A percentile compares a stretch with the other conserved stretches of the same genome.
Evolutionary conservation across 1,140 invertebrate species (phyloP).

Genomic region (Cepaea nemoralis): DNA sequence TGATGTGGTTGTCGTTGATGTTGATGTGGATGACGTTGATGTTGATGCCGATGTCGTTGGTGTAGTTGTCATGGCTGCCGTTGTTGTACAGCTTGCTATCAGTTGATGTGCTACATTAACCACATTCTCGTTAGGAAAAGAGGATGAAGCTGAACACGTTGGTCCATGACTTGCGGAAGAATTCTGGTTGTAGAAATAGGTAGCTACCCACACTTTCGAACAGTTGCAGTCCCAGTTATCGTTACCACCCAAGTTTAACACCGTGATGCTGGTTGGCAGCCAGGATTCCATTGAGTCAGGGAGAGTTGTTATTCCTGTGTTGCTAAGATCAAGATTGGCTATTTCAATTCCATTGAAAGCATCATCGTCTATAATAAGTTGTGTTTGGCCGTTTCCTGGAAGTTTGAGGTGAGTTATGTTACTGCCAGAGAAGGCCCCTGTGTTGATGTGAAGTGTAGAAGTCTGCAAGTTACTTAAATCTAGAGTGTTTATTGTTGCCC

Average conservation of each 20-base stretch:
- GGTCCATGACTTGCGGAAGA: background rate
- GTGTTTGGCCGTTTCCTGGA: constrained; percentile 17
- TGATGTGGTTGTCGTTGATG: background rate
- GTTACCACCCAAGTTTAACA: background rate
- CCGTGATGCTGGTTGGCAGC: background rate
- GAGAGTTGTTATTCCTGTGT: background rate
- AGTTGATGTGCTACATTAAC: background rate
- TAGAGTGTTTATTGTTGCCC: background rate
- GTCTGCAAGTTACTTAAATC: constrained; percentile 8
- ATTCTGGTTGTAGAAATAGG: background rate
- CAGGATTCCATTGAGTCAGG: background rate
- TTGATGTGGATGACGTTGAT: background rate
- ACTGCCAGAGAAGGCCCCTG: constrained; percentile 42
- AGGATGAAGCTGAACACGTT: constrained; percentile 15
- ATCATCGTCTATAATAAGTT: background rate
- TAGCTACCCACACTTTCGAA: constrained; percentile 4
- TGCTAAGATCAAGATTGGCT: constrained; percentile 7
- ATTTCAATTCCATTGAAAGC: background rate
- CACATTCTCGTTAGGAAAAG: constrained; percentile 23
- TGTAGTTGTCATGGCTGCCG: constrained; percentile 19
- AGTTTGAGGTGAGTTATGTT: constrained; percentile 34
- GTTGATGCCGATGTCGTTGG: background rate
- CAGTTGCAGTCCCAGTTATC: constrained; percentile 15
- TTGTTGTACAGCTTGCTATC: constrained; percentile 2
- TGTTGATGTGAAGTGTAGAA: constrained; percentile 45